Evolutionary conservation across 2,113 vertebrate genomes (phyloP), one percentile per base, ranked within the genome.

Genomic region (Orthonyx spaldingii): DNA sequence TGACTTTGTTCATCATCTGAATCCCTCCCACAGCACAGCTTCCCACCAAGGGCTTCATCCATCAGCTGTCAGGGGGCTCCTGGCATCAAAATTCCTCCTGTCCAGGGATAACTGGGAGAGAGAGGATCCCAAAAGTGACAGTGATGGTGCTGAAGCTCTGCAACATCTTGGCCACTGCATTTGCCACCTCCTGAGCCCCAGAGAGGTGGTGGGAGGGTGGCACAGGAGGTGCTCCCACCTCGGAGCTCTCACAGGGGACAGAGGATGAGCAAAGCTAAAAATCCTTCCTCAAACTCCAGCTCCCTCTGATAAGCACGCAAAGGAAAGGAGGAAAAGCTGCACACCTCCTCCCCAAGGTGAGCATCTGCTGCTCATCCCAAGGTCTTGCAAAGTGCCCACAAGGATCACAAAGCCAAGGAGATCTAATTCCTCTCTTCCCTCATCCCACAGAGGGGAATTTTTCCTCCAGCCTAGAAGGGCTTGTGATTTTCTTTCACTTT

Each of bases 181-280:
- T 35, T 28, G 47, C 13, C 46, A 5, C 64, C 17, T 8, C 4
- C 6, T 0, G 4, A 77, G 42, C 13, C 35, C 50, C 0, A 0
- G 18, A 33, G 56, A 88, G 14, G 47, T 8, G 41, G 5, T 37
- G 35, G 47, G 6, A 61, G 21, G 39, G 5, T 10, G 9, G 41
- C 56, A 74, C 18, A 28, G 50, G 52, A 35, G 64, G 11, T 3
- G 22, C 23, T 57, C 14, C 60, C 42, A 41, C 57, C 65, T 8
- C 2, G 9, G n/a, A 12, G 28, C 41, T 47, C 55, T 41, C 41
- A 14, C 46, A 21, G 23, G 18, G 30, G 20, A 72, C 28, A n/a
- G 20, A n/a, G 65, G 26, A 44, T 32, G 28, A 60, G 52, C 35
- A 50, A 14, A 16, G 16, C 14, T 7, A 44, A 49, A 70, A 64